Evolutionary conservation across 2,888 invertebrate species (phyloP).

Genomic region (Malthinus seriepunctatus): DNA sequence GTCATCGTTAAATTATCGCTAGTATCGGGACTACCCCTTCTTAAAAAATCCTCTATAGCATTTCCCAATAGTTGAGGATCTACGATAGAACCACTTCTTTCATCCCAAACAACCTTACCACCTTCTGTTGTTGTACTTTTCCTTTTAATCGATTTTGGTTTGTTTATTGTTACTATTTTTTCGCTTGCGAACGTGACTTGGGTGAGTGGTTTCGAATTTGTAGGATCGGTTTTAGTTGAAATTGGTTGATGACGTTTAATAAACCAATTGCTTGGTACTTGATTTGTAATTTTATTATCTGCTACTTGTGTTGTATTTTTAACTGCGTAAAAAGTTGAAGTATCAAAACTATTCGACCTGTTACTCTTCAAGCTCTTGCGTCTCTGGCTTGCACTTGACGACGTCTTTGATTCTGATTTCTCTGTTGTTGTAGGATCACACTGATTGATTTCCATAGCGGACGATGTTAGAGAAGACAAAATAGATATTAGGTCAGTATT

Average conservation of each 20-base stretch:
- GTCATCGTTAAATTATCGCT: conserved; percentile 35
- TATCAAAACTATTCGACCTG: conserved; percentile 84
- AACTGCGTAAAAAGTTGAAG: conserved; percentile 67
- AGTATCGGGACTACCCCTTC: conserved; percentile 60
- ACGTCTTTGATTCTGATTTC: conserved; percentile 39
- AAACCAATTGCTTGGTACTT: conserved; percentile 73
- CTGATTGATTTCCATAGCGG: conserved; percentile 77
- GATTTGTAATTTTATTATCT: conserved; percentile 36
- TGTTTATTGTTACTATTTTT: conserved; percentile 40
- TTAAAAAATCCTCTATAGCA: conserved; percentile 82
- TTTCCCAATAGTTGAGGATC: conserved; percentile 81
- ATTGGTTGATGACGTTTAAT: conserved; percentile 77
- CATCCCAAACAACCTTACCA: conserved; percentile 72
- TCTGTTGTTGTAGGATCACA: conserved; percentile 57
- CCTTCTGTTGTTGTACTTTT: conserved; percentile 37
- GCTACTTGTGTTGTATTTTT: conserved; percentile 49
- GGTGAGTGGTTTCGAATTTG: conserved; percentile 52
- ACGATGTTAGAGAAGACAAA: conserved; percentile 77
- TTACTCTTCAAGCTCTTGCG: conserved; percentile 66
- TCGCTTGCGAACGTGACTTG: conserved; percentile 66
- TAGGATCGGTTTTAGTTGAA: conserved; percentile 57
- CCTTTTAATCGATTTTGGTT: conserved; percentile 26
- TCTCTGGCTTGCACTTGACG: conserved; percentile 55
- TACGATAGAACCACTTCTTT: conserved; percentile 74
- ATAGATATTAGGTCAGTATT: conserved; percentile 81